Conservation (phyloP, 2,113 vertebrate genomes). For the Pithys albifrons region DNA sequence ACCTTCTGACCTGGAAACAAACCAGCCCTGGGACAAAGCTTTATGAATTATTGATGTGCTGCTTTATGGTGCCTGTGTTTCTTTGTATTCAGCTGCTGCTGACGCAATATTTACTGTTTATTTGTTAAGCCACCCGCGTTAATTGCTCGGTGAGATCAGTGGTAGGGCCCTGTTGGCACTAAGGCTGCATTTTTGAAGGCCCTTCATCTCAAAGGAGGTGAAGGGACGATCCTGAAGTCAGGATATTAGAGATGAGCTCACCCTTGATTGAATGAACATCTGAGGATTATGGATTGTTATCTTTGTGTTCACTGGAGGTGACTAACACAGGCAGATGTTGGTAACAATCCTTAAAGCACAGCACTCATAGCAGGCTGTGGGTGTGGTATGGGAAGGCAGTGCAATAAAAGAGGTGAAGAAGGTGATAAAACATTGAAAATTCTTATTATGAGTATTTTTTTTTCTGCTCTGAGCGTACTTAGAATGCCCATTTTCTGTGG, state of each 20-base stretch:
- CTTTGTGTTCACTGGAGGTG: not conserved
- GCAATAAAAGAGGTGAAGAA: not conserved
- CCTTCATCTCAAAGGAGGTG: not conserved
- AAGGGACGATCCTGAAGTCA: not conserved
- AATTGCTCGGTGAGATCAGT: rapidly evolving
- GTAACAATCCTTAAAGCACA: not conserved
- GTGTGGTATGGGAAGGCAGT: not conserved
- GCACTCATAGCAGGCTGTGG: not conserved
- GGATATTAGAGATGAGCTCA: not conserved
- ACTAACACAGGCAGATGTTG: not conserved
- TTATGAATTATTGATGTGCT: not conserved
- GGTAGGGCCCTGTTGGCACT: not conserved
- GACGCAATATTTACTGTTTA: not conserved
- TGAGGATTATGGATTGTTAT: not conserved
- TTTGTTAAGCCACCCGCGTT: not conserved
- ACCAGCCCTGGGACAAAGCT: not conserved
- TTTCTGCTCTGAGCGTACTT: not conserved
- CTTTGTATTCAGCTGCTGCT: not conserved
- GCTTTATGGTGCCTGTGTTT: not conserved
- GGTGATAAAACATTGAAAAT: not conserved
- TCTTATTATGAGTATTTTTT: not conserved
- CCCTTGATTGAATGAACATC: not conserved
- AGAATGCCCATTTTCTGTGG: not conserved
- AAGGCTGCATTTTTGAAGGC: not conserved
- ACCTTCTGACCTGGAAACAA: not conserved